Evolutionary conservation across 2,888 invertebrate genomes (phyloP).

Genomic region (Ligdia adustata): DNA sequence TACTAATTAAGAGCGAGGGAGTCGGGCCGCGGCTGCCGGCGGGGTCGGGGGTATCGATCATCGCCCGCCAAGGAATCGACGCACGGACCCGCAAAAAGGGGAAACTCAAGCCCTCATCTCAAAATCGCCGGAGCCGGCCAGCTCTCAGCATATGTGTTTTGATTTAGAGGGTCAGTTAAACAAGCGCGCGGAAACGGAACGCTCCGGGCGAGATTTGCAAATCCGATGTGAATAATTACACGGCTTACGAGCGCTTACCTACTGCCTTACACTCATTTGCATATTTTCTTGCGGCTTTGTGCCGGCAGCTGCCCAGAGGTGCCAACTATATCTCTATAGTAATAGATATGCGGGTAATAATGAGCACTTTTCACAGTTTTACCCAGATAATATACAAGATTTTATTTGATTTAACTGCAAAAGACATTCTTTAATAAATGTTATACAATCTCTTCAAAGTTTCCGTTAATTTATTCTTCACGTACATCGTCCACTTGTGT

Average conservation of each 20-base stretch:
- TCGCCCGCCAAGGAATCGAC: slow-evolving; percentile 82
- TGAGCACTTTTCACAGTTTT: too few species aligned
- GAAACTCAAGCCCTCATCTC: slow-evolving; percentile 79
- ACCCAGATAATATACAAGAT: too few species aligned
- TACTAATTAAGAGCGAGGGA: slow-evolving; percentile 93
- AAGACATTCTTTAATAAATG: slow-evolving; percentile 13
- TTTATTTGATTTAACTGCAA: too few species aligned
- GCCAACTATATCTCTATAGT: slow-evolving; percentile 46
- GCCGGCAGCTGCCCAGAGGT: slow-evolving; percentile 52
- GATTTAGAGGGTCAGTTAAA: slow-evolving; percentile 83
- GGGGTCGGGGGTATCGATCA: slow-evolving; percentile 82
- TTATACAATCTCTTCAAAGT: slow-evolving; percentile 25
- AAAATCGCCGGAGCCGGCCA: slow-evolving; percentile 77
- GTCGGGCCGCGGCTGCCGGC: slow-evolving; percentile 71
- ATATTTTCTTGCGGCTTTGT: slow-evolving; percentile 81
- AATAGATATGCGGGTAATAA: slow-evolving; percentile 27
- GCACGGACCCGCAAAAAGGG: slow-evolving; percentile 82
- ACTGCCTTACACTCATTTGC: slow-evolving; percentile 82
- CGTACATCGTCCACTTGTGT: slow-evolving; percentile 32
- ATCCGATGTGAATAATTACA: slow-evolving; percentile 83
- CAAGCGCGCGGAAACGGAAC: slow-evolving; percentile 73
- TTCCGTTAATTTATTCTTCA: slow-evolving; percentile 8
- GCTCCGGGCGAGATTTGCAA: slow-evolving; percentile 79
- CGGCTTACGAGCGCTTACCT: slow-evolving; percentile 82
- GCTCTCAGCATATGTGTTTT: slow-evolving; percentile 82